These are phyloP conservation scores for Drosophila simulans DNA, from an alignment of 1,140 invertebrate species.

Conservation along the genomic window DNA sequence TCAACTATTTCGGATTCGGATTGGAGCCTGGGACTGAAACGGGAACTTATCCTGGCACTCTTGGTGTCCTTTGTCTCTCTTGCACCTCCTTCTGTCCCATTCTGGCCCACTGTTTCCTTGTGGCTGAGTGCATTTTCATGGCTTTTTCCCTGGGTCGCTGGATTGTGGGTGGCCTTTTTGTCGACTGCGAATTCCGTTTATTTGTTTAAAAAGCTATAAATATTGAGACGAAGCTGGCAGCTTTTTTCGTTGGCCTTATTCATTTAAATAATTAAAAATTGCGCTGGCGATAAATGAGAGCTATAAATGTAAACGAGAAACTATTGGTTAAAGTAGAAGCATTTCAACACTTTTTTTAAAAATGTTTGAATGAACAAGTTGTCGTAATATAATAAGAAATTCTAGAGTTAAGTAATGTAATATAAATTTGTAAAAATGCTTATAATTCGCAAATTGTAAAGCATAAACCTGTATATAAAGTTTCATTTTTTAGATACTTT, in stretches of 20 bases:
- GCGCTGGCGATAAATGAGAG: slow-evolving; percentile 39
- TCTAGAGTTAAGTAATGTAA: no score
- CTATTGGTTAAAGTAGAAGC: not conserved
- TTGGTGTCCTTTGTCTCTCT: slow-evolving; percentile 16
- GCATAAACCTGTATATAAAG: not conserved
- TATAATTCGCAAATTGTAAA: no score
- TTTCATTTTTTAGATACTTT: not conserved
- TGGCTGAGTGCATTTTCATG: slow-evolving; percentile 71
- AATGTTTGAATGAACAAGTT: not conserved
- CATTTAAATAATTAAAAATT: slow-evolving; percentile 72
- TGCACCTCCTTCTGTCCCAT: not conserved
- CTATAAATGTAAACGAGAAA: slow-evolving; percentile 35
- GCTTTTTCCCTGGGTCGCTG: slow-evolving; percentile 30
- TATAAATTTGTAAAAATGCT: not conserved
- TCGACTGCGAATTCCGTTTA: slow-evolving; percentile 77
- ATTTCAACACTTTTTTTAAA: slow-evolving; percentile 8
- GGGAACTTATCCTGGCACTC: slow-evolving; percentile 36
- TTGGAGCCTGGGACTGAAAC: slow-evolving; percentile 73
- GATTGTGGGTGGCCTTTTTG: slow-evolving; percentile 57
- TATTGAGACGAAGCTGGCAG: slow-evolving; percentile 64
- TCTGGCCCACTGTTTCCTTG: slow-evolving; percentile 19
- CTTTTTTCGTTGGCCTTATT: slow-evolving; percentile 51
- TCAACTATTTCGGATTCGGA: slow-evolving; percentile 84
- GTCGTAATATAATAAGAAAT: no score
- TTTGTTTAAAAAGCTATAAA: slow-evolving; percentile 85